Evolutionary conservation across 2,113 vertebrate genomes (phyloP), one percentile per base, ranked within the genome.

Genomic region (Pluvialis apricaria): DNA sequence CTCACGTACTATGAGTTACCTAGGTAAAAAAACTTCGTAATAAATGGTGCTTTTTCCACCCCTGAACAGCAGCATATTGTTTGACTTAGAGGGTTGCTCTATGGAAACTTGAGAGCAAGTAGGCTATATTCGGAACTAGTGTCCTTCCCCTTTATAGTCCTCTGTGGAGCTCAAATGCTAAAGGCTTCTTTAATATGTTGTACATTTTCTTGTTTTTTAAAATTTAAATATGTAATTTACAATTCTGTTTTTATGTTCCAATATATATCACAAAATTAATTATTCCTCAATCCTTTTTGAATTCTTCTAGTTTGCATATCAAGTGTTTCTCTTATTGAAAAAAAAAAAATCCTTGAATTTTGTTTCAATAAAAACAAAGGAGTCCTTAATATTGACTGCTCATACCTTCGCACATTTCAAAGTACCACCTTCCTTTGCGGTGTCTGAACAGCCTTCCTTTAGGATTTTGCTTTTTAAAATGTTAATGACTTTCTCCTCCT

Each of bases 391-490:
- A 96, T 89, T 88, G 57, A 54, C 90, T 92, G 86, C 76, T 95
- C 88, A 69, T 93, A 97, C 90, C 94, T 94, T 95, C 4, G 0
- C 90, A 82, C 24, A 82, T 95, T 95, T 96, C 95, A 96, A 95
- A 96, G 88, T 45, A 65, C 80, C 77, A 89, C 86, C 91, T 96
- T 96, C 57, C 40, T 95, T 92, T 88, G 32, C 40, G 4, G 52
- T 76, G 52, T 76, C 90, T 93, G 61, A 94, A 84, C 31, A 94
- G 57, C 21, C 31, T 79, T 94, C 91, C 91, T 95, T 93, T 52
- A 94, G 83, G 73, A 84, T 92, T 94, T 91, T 90, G 16, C 31
- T 94, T 95, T 96, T 96, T 97, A 92, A 96, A 96, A 96, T 97
- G 97, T 69, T 92, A 96, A 97, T 95, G 34, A 72, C 49, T 94